phyloP scores from a whole-genome alignment of 2,113 vertebrate species.

The Sorex fumeus region DNA sequence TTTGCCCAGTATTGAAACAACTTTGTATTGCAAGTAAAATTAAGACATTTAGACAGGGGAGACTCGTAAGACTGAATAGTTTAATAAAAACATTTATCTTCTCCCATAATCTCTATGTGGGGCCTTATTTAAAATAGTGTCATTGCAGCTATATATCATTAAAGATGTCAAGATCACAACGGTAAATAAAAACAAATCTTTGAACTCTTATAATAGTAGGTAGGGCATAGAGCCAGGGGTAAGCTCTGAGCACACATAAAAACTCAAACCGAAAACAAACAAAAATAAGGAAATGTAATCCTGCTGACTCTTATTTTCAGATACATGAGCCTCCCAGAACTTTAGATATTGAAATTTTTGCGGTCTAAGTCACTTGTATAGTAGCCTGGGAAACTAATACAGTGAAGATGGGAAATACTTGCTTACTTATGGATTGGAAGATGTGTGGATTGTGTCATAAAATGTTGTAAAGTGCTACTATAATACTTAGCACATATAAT shows the following conservation, averaged over 20 bases:
- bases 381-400: neutral
- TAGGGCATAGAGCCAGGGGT: no score
- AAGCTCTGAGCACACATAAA: neutral
- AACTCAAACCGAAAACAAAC: neutral
- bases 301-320: neutral
- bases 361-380: neutral
- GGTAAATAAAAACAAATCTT: no score
- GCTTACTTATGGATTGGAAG: no score
- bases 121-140: constrained; percentile 3
- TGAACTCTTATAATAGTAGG: no score
- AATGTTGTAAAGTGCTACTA: constrained; percentile 8
- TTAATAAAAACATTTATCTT: neutral
- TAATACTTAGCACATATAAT: neutral
- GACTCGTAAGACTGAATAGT: neutral
- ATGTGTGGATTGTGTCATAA: neutral
- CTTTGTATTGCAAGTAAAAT: neutral
- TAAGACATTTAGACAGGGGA: neutral
- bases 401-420: neutral
- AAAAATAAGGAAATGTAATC: no score
- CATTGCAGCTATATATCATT: neutral
- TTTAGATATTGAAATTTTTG: neutral
- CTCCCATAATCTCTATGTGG: neutral
- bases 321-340: neutral
- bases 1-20: neutral
- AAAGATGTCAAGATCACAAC: neutral